Conservation (phyloP, 92 coral and sea anemone genomes). For the Palythoa grandis region DNA sequence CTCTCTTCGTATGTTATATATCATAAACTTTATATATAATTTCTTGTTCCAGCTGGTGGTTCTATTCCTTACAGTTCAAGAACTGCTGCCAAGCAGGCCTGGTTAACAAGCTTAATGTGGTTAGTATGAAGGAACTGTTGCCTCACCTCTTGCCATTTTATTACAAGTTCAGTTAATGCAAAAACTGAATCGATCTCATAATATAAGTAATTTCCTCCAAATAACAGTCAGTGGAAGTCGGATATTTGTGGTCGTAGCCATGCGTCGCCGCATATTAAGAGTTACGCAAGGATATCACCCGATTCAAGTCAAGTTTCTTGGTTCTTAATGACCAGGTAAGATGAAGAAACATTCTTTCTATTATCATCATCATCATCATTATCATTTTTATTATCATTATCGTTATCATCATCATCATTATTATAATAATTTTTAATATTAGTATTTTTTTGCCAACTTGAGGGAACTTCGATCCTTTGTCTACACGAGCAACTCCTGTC, state of each 20-base stretch:
- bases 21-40: too few relatives aligned
- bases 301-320: slow-evolving; percentile 78
- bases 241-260: slow-evolving; percentile 79
- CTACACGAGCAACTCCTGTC: too few relatives aligned
- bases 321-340: slow-evolving; percentile 94
- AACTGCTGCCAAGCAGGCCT: slow-evolving; percentile 94
- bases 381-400: too few relatives aligned
- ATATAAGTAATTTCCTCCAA: neutral
- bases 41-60: slow-evolving; percentile 78
- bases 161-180: neutral
- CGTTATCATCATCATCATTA: too few relatives aligned
- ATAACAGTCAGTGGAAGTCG: slow-evolving; percentile 82
- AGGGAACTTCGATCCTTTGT: too few relatives aligned
- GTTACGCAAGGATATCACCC: slow-evolving; percentile 87
- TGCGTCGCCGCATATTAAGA: slow-evolving; percentile 95
- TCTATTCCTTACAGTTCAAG: slow-evolving; percentile 92
- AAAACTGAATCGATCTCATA: neutral
- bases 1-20: too few relatives aligned
- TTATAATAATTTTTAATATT: too few relatives aligned
- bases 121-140: slow-evolving; percentile 37
- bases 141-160: neutral
- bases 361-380: too few relatives aligned
- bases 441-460: too few relatives aligned
- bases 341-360: neutral
- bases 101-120: slow-evolving; percentile 85